A percentile compares a stretch with the other conserved stretches of the same genome.
Evolutionary conservation across 2,797 vertebrate genomes (phyloP).

Genomic region (Sphenodon punctatus): DNA sequence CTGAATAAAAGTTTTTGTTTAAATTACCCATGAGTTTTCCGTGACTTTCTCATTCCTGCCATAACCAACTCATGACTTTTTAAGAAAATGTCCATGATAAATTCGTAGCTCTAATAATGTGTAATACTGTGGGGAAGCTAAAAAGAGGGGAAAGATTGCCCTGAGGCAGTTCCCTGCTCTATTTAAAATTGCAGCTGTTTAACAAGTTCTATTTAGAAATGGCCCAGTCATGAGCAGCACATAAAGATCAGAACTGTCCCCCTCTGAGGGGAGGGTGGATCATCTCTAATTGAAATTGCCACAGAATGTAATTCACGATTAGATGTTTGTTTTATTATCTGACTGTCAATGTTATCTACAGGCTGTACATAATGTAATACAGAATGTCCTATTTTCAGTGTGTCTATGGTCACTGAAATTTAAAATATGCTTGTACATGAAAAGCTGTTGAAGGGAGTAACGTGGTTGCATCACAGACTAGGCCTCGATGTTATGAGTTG

Average conservation of each 20-base stretch:
- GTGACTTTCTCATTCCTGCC: too few species aligned
- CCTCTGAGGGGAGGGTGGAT: too few species aligned
- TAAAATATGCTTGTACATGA: neutral
- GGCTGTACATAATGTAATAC: conserved; percentile 3
- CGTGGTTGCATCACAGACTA: neutral
- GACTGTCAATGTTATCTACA: conserved; percentile 7
- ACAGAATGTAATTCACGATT: neutral
- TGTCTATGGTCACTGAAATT: neutral
- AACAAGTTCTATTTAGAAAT: neutral
- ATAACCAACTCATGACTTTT: too few species aligned
- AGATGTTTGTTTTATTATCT: neutral
- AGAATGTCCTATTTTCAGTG: conserved; percentile 8
- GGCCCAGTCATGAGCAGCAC: neutral
- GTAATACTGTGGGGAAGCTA: neutral
- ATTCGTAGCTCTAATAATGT: too few species aligned
- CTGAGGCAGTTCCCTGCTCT: neutral
- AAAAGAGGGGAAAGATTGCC: neutral
- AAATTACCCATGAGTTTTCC: too few species aligned
- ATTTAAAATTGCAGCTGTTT: conserved; percentile 4
- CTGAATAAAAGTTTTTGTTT: too few species aligned
- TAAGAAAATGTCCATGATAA: too few species aligned
- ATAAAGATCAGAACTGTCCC: neutral
- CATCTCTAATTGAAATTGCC: neutral
- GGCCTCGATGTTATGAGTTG: neutral
- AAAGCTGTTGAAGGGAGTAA: neutral